Evolutionary conservation across 2,113 vertebrate genomes (phyloP), one percentile per base, ranked within the genome.

Genomic region (Saguinus imperator): DNA sequence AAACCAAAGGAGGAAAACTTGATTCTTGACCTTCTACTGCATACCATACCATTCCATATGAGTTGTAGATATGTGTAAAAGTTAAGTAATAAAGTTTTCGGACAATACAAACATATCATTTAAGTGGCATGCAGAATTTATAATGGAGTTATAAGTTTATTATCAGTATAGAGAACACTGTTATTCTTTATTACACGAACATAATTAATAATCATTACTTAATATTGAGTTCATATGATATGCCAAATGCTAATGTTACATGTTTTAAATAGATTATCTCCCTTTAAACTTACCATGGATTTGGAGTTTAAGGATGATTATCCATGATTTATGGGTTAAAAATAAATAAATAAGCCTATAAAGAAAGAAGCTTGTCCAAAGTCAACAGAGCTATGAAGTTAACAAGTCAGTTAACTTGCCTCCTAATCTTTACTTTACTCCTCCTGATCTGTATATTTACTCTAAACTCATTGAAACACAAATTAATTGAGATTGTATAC

Each of bases 401-500:
- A 68, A 70, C 18, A 82, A 86, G 4, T 9, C 48, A 85, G 21
- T 23, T 89, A 64, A 50, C 32, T 20, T 96, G 37, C 29, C 52
- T 97, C 32, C 37, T 8, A 18, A 64, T 21, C n/a, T 48, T 70
- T 64, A 32, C 27, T 64, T 32, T 27, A 61, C 25, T 13, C 25
- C 27, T 64, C 61, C 61, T 27, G 6, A 64, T 64, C 27, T 79
- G 20, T 21, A 29, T 50, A 23, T 83, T 75, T 81, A 52, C 66
- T 68, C n/a, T 91, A 96, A 96, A 70, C 45, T 55, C 72, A 52
- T 45, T 79, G 50, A 97, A 85, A 91, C 29, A 82, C 23, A 27
- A 45, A 55, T 55, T 85, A 72, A 68, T 13, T 80, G 43, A 61
- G 75, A 61, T 45, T n/a, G 1, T 45, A 43, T 5, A 93, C 14